Conservation (phyloP, 1,140 invertebrate species). For the Bombus terrestris region DNA sequence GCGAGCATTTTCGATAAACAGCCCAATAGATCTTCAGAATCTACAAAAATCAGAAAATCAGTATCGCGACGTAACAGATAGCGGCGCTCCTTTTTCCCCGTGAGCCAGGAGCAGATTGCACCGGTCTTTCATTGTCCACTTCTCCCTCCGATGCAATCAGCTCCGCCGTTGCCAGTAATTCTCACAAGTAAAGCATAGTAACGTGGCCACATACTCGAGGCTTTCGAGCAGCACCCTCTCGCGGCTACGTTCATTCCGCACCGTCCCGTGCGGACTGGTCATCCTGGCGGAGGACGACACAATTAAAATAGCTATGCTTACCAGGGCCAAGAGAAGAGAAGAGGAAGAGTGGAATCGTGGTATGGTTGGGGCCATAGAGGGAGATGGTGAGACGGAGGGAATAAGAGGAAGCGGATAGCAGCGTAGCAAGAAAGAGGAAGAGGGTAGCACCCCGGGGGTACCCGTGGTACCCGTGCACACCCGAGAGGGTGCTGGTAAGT, state of each 20-base stretch:
- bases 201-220: slow-evolving; percentile 68
- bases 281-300: slow-evolving; percentile 71
- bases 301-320: slow-evolving; percentile 81
- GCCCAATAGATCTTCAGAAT: too few relatives aligned
- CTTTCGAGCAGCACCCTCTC: slow-evolving; percentile 49
- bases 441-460: slow-evolving; percentile 66
- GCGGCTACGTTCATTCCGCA: slow-evolving; percentile 60
- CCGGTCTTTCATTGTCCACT: slow-evolving; percentile 47
- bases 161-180: slow-evolving; percentile 62
- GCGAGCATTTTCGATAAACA: too few relatives aligned
- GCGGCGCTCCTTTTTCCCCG: slow-evolving; percentile 3
- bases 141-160: slow-evolving; percentile 66
- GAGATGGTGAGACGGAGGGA: slow-evolving; percentile 36
- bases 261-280: slow-evolving; percentile 66
- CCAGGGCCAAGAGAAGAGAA: slow-evolving; percentile 49
- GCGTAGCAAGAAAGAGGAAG: slow-evolving; percentile 47
- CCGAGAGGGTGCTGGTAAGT: slow-evolving; percentile 76
- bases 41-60: background rate
- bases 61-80: background rate
- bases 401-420: slow-evolving; percentile 43
- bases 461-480: slow-evolving; percentile 38
- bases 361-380: background rate
- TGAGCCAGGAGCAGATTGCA: slow-evolving; percentile 46
- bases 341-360: background rate
- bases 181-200: slow-evolving; percentile 72